Percentiles rank a stretch among this genome's conserved stretches.
These are phyloP conservation scores for Palythoa grandis DNA, from an alignment of 92 coral and sea anemone genomes.

Conservation along the genomic window DNA sequence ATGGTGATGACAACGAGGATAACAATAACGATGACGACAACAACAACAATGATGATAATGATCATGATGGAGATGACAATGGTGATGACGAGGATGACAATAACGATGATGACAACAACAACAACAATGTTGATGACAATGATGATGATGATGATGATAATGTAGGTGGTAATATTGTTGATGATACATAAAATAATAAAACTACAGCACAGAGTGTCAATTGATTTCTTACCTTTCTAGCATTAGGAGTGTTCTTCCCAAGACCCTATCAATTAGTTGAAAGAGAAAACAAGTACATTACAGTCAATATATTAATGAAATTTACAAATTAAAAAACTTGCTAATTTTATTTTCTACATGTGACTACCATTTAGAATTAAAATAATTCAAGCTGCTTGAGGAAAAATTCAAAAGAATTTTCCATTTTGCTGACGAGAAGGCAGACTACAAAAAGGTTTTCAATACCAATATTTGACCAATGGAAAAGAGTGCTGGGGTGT, in stretches of 20 bases:
- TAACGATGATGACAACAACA: background rate
- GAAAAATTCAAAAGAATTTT: too few relatives aligned
- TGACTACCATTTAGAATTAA: too few relatives aligned
- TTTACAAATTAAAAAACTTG: too few relatives aligned
- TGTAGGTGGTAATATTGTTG: background rate
- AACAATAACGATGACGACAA: background rate
- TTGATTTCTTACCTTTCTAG: slow-evolving; percentile 54
- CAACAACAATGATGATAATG: background rate
- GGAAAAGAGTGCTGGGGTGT: too few relatives aligned
- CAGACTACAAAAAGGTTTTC: too few relatives aligned
- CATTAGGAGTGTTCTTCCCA: slow-evolving; percentile 67
- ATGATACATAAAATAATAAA: background rate
- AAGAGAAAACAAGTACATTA: background rate
- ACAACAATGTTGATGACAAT: background rate
- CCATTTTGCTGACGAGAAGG: too few relatives aligned
- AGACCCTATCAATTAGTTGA: slow-evolving; percentile 60
- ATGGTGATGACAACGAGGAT: background rate
- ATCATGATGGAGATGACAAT: background rate
- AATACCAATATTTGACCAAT: too few relatives aligned
- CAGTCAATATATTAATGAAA: background rate
- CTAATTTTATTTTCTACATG: too few relatives aligned
- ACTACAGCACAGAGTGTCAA: background rate
- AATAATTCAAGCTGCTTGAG: too few relatives aligned
- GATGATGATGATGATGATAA: background rate
- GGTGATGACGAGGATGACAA: background rate